These are phyloP conservation scores for Junonia oenone DNA, from an alignment of 2,888 invertebrate genomes.

Conservation along the genomic window DNA sequence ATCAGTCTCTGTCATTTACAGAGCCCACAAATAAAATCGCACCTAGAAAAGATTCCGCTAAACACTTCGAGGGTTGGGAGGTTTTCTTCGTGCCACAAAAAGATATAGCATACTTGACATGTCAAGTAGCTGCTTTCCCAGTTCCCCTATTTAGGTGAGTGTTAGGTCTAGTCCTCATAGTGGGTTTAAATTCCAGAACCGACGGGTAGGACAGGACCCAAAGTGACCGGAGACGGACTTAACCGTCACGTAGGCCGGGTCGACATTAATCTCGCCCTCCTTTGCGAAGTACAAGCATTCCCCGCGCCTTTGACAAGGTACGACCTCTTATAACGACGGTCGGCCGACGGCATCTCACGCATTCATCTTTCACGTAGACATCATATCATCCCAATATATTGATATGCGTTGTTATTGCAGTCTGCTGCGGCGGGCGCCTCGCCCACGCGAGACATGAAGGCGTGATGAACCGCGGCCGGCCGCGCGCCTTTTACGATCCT, in stretches of 20 bases:
- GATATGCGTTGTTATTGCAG: slow-evolving; percentile 76
- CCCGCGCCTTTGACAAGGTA: slow-evolving; percentile 90
- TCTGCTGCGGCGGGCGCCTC: slow-evolving; percentile 65
- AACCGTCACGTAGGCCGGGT: slow-evolving; percentile 75
- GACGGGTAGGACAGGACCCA: slow-evolving; percentile 85
- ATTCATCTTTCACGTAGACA: slow-evolving; percentile 72
- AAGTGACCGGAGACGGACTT: slow-evolving; percentile 81
- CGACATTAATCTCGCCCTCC: slow-evolving; percentile 79
- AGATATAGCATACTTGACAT: slow-evolving; percentile 80
- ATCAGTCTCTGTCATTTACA: slow-evolving; percentile 39
- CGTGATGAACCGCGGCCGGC: slow-evolving; percentile 76
- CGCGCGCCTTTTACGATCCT: slow-evolving; percentile 62
- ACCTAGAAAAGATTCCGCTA: slow-evolving; percentile 78
- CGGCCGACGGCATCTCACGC: slow-evolving; percentile 69
- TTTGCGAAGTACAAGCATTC: slow-evolving; percentile 89
- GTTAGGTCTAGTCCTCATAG: slow-evolving; percentile 40
- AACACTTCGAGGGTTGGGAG: slow-evolving; percentile 83
- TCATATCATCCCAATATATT: slow-evolving; percentile 67
- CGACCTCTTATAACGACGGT: slow-evolving; percentile 44
- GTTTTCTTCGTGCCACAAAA: slow-evolving; percentile 74
- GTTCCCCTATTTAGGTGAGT: slow-evolving; percentile 86
- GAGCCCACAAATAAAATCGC: slow-evolving; percentile 82
- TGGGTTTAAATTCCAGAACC: slow-evolving; percentile 80
- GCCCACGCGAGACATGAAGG: slow-evolving; percentile 68
- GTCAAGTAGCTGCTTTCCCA: slow-evolving; percentile 85